A percentile compares a stretch with the other conserved stretches of the same genome.
phyloP scores from a whole-genome alignment of 2,888 invertebrate genomes.

The Muschampia plurimacula region DNA sequence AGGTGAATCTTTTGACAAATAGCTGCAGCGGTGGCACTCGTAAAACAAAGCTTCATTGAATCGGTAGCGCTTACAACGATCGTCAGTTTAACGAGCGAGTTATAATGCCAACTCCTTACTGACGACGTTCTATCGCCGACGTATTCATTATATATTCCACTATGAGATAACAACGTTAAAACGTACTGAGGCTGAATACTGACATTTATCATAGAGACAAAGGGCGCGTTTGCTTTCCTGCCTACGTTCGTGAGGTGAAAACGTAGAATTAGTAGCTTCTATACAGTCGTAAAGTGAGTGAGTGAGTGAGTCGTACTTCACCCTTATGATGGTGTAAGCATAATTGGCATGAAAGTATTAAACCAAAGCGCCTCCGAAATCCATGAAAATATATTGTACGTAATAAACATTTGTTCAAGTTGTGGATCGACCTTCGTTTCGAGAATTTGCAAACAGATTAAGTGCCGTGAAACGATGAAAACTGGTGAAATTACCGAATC shows the following conservation, averaged over 20 bases:
- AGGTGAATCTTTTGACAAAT: slow-evolving; percentile 73
- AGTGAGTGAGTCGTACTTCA: slow-evolving; percentile 20
- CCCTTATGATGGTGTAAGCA: slow-evolving; percentile 34
- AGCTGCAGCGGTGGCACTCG: slow-evolving; percentile 56
- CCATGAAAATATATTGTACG: slow-evolving; percentile 26
- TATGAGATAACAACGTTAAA: slow-evolving; percentile 45
- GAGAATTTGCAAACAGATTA: slow-evolving; percentile 48
- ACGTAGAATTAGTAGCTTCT: slow-evolving; percentile 29
- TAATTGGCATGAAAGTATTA: slow-evolving; percentile 35
- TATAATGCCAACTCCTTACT: slow-evolving; percentile 52
- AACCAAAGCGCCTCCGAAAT: slow-evolving; percentile 22
- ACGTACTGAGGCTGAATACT: slow-evolving; percentile 44
- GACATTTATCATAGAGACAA: slow-evolving; percentile 46
- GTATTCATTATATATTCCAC: slow-evolving; percentile 43
- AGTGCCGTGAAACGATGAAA: slow-evolving; percentile 56
- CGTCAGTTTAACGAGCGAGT: slow-evolving; percentile 71
- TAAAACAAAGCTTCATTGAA: slow-evolving; percentile 70
- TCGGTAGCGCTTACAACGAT: slow-evolving; percentile 63
- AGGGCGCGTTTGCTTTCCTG: slow-evolving; percentile 43
- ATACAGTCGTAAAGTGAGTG: slow-evolving; percentile 38
- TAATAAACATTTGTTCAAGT: slow-evolving; percentile 29
- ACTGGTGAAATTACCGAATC: slow-evolving; percentile 46
- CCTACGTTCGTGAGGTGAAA: slow-evolving; percentile 38
- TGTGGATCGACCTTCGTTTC: slow-evolving; percentile 32
- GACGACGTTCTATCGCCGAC: slow-evolving; percentile 37